A percentile compares a stretch with the other conserved stretches of the same genome.
Conservation (phyloP, 1,140 invertebrate species). For the Drosophila varians region DNA sequence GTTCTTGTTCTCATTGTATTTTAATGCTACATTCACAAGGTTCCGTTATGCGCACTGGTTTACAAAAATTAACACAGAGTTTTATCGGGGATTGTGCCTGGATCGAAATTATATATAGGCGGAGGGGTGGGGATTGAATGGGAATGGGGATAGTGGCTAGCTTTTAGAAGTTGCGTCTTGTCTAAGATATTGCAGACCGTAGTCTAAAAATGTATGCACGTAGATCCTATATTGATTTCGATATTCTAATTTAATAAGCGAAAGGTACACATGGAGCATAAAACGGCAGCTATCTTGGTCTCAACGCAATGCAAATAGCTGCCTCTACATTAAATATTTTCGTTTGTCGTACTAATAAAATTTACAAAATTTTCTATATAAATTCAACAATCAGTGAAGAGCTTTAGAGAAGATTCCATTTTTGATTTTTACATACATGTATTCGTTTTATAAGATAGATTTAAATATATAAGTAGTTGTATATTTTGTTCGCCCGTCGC, state of each 20-base stretch:
- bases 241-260: conserved; percentile 75
- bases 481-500: conserved; percentile 30
- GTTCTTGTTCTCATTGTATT: conserved; percentile 27
- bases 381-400: conserved; percentile 79
- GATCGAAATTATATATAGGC: conserved; percentile 38
- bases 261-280: conserved; percentile 80
- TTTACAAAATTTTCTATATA: conserved; percentile 76
- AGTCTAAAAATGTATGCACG: conserved; percentile 43
- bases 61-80: conserved; percentile 59
- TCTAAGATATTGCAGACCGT: conserved; percentile 65
- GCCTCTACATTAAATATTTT: conserved; percentile 52
- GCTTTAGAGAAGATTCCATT: conserved; percentile 50
- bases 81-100: conserved; percentile 28
- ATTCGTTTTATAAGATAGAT: conserved; percentile 35
- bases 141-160: conserved; percentile 7
- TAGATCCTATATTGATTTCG: conserved; percentile 52
- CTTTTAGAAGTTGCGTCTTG: conserved; percentile 34
- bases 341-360: conserved; percentile 68
- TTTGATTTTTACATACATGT: conserved; percentile 50
- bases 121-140: conserved; percentile 1
- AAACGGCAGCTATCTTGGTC: conserved; percentile 40
- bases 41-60: conserved; percentile 70
- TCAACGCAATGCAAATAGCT: conserved; percentile 18
- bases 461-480: conserved; percentile 40
- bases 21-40: conserved; percentile 72